phyloP scores from a whole-genome alignment of 2,797 vertebrate genomes.

The Harpagifer antarcticus region DNA sequence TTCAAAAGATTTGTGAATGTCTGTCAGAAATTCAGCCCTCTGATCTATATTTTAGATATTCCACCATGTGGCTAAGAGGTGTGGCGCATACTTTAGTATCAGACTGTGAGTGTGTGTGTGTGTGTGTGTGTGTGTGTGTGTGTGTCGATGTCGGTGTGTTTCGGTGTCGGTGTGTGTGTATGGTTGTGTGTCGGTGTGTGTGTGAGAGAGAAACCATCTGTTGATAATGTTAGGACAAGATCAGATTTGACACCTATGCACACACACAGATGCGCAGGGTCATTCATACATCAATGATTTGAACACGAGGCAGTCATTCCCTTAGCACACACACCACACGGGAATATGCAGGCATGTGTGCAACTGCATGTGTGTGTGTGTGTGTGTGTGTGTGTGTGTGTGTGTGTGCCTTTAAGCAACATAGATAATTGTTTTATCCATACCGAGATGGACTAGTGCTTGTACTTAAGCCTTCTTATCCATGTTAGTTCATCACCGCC shows the following conservation, averaged over 20 bases:
- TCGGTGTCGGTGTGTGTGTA: neutral
- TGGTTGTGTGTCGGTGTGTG: slow-evolving; percentile 11
- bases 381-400: slow-evolving; percentile 16
- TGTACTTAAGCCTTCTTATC: slow-evolving; percentile 25
- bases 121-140: slow-evolving; percentile 16
- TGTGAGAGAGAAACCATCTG: slow-evolving; percentile 27
- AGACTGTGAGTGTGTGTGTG: slow-evolving; percentile 19
- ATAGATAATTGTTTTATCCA: slow-evolving; percentile 36
- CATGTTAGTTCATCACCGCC: slow-evolving; percentile 23
- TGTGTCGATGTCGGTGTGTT: neutral
- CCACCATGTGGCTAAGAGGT: slow-evolving; percentile 61
- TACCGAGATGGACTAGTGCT: slow-evolving; percentile 29
- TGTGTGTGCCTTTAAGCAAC: slow-evolving; percentile 19
- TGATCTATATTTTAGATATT: slow-evolving; percentile 76
- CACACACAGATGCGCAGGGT: slow-evolving; percentile 26
- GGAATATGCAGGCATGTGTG: slow-evolving; percentile 32
- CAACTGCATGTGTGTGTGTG: slow-evolving; percentile 6
- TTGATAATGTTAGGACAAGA: slow-evolving; percentile 37
- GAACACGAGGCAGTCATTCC: slow-evolving; percentile 31
- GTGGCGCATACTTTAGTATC: slow-evolving; percentile 48
- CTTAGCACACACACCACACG: slow-evolving; percentile 24
- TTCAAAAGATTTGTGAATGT: slow-evolving; percentile 78
- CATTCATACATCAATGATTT: slow-evolving; percentile 48
- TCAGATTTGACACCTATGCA: slow-evolving; percentile 46
- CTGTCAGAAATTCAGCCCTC: slow-evolving; percentile 64